Percentiles rank a stretch among this genome's conserved stretches.
phyloP scores from a whole-genome alignment of 2,888 invertebrate genomes.

The Ectemnius cavifrons region DNA sequence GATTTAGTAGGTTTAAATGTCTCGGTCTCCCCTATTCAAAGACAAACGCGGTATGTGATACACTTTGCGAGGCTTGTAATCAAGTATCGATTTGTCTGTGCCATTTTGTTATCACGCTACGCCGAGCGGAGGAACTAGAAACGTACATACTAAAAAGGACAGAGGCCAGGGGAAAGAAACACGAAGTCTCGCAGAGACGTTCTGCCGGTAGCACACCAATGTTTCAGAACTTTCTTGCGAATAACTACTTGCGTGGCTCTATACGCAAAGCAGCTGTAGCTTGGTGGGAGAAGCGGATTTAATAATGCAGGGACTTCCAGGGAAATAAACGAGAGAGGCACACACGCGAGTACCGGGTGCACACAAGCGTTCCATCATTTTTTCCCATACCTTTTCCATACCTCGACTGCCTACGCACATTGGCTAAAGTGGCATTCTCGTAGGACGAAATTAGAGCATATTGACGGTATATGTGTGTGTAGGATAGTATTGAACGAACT shows the following conservation, averaged over 20 bases:
- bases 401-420: no score
- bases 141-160: no score
- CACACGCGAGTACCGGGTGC: neutral
- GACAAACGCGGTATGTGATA: neutral
- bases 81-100: constrained; percentile 52
- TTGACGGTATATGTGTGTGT: no score
- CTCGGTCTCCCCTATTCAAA: constrained; percentile 7
- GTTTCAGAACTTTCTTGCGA: constrained; percentile 1
- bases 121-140: constrained; percentile 1
- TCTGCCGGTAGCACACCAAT: constrained; percentile 14
- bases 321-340: constrained; percentile 15
- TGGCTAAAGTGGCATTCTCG: no score
- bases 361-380: neutral
- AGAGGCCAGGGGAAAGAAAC: constrained; percentile 15
- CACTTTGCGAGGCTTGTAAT: constrained; percentile 47
- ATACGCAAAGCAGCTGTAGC: constrained; percentile 3
- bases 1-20: constrained; percentile 42
- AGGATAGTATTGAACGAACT: no score
- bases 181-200: constrained; percentile 13
- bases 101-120: constrained; percentile 38
- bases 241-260: neutral
- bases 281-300: constrained; percentile 26
- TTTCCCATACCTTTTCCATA: neutral
- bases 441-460: no score
- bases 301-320: constrained; percentile 41